Evolutionary conservation across 2,888 invertebrate species (phyloP).

Genomic region (Julus scanicus): DNA sequence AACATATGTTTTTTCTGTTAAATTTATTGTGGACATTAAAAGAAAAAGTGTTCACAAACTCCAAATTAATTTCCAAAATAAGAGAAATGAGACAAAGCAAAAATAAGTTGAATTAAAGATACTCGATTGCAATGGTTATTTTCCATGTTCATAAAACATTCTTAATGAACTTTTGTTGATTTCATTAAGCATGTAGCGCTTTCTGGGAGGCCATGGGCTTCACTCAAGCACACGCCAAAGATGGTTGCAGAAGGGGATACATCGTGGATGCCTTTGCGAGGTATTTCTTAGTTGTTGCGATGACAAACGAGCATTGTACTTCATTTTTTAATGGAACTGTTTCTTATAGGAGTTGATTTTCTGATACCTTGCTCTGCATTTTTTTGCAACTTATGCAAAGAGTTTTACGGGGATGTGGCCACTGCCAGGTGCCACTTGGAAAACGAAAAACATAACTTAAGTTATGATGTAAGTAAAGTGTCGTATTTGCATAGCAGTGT

Average conservation of each 20-base stretch:
- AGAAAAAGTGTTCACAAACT: too few species aligned
- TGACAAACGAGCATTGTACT: too few species aligned
- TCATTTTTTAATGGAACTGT: too few species aligned
- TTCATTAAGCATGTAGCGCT: neutral
- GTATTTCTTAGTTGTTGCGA: neutral
- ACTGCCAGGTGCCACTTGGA: conserved; percentile 63
- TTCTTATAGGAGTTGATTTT: conserved; percentile 63
- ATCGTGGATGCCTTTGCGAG: neutral
- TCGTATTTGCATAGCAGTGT: neutral
- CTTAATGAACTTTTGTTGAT: neutral
- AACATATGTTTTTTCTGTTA: too few species aligned
- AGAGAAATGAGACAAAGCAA: too few species aligned
- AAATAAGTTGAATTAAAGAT: too few species aligned
- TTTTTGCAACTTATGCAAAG: conserved; percentile 64
- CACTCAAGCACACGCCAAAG: neutral
- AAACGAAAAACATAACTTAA: conserved; percentile 62
- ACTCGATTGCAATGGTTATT: too few species aligned
- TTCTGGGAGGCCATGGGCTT: neutral
- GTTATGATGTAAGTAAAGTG: conserved; percentile 62
- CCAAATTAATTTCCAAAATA: too few species aligned
- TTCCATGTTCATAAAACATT: neutral
- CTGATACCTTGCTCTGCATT: conserved; percentile 62
- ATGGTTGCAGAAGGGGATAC: neutral
- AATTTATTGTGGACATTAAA: too few species aligned
- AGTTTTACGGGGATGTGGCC: conserved; percentile 63